Conservation (phyloP, 2,888 invertebrate species). For the Gerris lacustris region DNA sequence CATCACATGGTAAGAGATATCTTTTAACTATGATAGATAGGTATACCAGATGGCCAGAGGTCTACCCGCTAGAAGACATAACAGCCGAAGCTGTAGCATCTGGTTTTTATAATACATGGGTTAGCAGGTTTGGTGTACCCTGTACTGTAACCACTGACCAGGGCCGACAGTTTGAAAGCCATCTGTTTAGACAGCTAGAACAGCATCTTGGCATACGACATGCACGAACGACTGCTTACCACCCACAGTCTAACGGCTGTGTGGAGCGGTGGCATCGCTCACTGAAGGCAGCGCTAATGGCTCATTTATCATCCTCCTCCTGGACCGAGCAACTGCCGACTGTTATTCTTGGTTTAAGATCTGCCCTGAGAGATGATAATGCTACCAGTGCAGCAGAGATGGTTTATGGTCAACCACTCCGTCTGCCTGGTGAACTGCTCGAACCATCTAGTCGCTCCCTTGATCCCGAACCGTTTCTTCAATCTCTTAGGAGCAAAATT, state of each 20-base stretch:
- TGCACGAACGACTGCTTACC: conserved; percentile 33
- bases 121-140: conserved; percentile 37
- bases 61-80: conserved; percentile 34
- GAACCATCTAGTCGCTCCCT: background rate
- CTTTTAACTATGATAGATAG: conserved; percentile 34
- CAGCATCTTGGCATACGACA: conserved; percentile 28
- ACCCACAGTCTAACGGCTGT: conserved; percentile 36
- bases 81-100: conserved; percentile 33
- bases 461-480: background rate
- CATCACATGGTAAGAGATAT: conserved; percentile 27
- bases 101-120: conserved; percentile 32
- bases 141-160: conserved; percentile 33
- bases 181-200: conserved; percentile 30
- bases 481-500: background rate
- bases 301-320: background rate
- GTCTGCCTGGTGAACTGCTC: conserved; percentile 1
- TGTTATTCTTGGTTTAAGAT: conserved; percentile 7
- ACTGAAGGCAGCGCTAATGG: conserved; percentile 35
- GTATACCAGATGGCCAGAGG: conserved; percentile 36
- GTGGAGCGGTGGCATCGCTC: conserved; percentile 37
- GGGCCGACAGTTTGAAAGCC: conserved; percentile 35
- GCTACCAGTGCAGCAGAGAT: background rate
- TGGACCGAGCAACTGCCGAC: background rate
- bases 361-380: conserved; percentile 9
- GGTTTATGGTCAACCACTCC: background rate